Base-by-base conservation (phyloP, 1,140 invertebrate genomes). In the Drosophila hydei region DNA sequence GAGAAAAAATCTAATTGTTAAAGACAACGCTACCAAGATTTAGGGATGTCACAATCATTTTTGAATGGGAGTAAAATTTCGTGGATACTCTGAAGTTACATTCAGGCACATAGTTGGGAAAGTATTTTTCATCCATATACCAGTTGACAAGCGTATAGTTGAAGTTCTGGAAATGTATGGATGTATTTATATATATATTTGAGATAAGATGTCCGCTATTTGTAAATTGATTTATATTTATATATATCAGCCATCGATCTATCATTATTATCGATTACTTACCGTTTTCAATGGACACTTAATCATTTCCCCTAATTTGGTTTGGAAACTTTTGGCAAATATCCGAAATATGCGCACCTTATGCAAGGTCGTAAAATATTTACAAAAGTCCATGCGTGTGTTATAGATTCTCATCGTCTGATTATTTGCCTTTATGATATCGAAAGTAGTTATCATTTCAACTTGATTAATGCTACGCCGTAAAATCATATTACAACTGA, bases 121-220 rank as follows among this genome's bases (percentile, higher is more conserved):
- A 61, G 18, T 75, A 61, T 0, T 11, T 30, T 11, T 75, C 79
- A 2, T 63, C 45, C 47, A 83, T 12, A 61, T 51, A 40, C 61
- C 65, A 81, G 19, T 83, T 61, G 8, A 1, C 63, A 2, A 83
- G 7, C 3, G 71, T 58, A 9, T 83, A 81, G 23, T 54, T 74
- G 3, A 70, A 74, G n/a, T 78, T 56, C 76, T 79, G 30, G 0
- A 12, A 55, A 47, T 7, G 2, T 14, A 50, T 23, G 23, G 0
- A 18, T 16, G 0, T 4, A 14, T 5, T 0, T 18, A 18, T 51
- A 14, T 25, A 5, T 27, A 9, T 27, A 23, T n/a, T 50, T 50
- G n/a, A n/a, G n/a, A n/a, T n/a, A n/a, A n/a, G n/a, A n/a, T n/a
- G n/a, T n/a, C n/a, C n/a, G n/a, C n/a, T n/a, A n/a, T n/a, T n/a